phyloP scores from a whole-genome alignment of 2,797 vertebrate species.

The Karalla daura region DNA sequence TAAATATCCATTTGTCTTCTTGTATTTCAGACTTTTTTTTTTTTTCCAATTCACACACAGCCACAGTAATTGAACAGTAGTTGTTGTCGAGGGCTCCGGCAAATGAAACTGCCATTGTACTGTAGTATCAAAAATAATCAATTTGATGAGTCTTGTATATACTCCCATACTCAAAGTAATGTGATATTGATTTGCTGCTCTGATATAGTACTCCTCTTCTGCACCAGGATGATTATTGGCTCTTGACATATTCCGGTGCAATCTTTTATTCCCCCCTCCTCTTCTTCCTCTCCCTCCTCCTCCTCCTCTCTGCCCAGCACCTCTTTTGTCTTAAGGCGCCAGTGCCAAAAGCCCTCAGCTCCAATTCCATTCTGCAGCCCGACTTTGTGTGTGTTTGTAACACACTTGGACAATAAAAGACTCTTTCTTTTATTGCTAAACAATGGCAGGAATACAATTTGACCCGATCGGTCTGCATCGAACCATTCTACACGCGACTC shows the following conservation, averaged over 20 bases:
- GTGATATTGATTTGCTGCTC: constrained; percentile 84
- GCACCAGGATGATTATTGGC: constrained; percentile 82
- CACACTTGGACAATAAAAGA: constrained; percentile 52
- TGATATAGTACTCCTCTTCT: constrained; percentile 81
- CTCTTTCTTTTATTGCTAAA: constrained; percentile 56
- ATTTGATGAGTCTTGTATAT: constrained; percentile 88
- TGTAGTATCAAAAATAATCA: constrained; percentile 87
- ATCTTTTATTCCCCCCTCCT: constrained; percentile 53
- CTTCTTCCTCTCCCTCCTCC: neutral
- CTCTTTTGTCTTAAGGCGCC: constrained; percentile 55
- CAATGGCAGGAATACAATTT: constrained; percentile 59
- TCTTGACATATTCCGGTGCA: constrained; percentile 83
- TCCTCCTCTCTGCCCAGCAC: constrained; percentile 8
- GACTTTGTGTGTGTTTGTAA: constrained; percentile 40
- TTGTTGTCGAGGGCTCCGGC: constrained; percentile 71
- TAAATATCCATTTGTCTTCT: constrained; percentile 85
- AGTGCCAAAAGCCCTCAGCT: constrained; percentile 51
- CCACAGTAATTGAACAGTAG: constrained; percentile 82
- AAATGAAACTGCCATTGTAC: constrained; percentile 87
- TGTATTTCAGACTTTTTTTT: constrained; percentile 41
- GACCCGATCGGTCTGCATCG: constrained; percentile 58
- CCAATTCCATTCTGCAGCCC: constrained; percentile 29
- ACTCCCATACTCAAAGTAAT: constrained; percentile 87
- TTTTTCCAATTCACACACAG: constrained; percentile 54
- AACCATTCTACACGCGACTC: constrained; percentile 55